Percentiles rank a stretch among this genome's conserved stretches.
These are phyloP conservation scores for Hippocampus abdominalis DNA, from an alignment of 2,113 vertebrate genomes.

Conservation along the genomic window DNA sequence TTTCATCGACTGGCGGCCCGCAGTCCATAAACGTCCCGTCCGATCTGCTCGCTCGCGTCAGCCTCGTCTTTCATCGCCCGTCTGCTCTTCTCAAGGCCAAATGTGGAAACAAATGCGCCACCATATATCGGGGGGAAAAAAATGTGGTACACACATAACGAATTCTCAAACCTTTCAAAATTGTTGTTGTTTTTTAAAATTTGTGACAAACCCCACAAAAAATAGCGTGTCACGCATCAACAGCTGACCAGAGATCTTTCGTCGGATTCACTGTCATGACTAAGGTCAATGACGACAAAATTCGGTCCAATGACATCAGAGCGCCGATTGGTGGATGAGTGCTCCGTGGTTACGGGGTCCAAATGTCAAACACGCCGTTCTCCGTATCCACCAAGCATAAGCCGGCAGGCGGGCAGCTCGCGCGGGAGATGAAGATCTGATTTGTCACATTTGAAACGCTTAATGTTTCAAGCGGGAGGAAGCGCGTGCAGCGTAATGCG, in stretches of 20 bases:
- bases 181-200: no score
- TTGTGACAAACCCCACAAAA: no score
- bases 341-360: slow-evolving; percentile 17
- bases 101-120: neutral
- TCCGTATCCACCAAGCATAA: slow-evolving; percentile 39
- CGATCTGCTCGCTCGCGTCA: slow-evolving; percentile 18
- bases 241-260: no score
- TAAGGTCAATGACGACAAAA: neutral
- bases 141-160: no score
- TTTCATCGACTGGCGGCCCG: slow-evolving; percentile 64
- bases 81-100: slow-evolving; percentile 15
- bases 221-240: no score
- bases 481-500: slow-evolving; percentile 94
- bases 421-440: slow-evolving; percentile 93
- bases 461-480: slow-evolving; percentile 99
- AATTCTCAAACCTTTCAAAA: no score
- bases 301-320: neutral
- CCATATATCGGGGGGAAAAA: neutral
- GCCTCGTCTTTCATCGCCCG: slow-evolving; percentile 12
- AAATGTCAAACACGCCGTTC: slow-evolving; percentile 25
- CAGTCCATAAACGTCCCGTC: slow-evolving; percentile 64
- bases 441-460: slow-evolving; percentile 99
- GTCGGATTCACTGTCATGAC: neutral
- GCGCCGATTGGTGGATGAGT: slow-evolving; percentile 70
- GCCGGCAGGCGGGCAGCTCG: slow-evolving; percentile 72